Evolutionary conservation across 64 coral and sea anemone species (phyloP), one percentile per base, ranked within the genome.

Genomic region (Porites lutea): DNA sequence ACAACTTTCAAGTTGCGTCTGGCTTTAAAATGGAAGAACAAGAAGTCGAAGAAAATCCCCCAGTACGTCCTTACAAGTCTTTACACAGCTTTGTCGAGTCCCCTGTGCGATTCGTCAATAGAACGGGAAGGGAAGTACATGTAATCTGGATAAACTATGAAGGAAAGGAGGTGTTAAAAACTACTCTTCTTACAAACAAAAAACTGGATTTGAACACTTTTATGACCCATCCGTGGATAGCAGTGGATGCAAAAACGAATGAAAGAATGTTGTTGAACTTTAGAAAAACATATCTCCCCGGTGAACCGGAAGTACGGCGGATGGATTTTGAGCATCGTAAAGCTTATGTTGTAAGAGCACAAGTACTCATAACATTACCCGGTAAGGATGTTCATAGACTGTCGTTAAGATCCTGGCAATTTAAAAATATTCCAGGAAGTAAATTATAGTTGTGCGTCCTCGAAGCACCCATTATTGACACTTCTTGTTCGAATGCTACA

Each of bases 201-300:
- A 71, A 74, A 6, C 55, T 87, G 18, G 65, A 75, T 58, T 20
- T 91, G 2, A 91, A 97, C 79, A 97, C 95, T 4, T 97, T 74
- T 67, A 92, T 97, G 23, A 91, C 95, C 8, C 95, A 97, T 71
- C 95, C 95, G 19, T 97, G 95, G 95, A 93, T 90, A 65, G 95
- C 95, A 51, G 77, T 81, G 11, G 95, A 97, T 57, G 48, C 87
- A 51, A 20, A 94, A 65, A 97, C 87, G 62, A 94, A 74, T 62
- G 88, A 94, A 59, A 88, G 83, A 82, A 66, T 97, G 63, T 72
- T 97, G 54, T 78, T 97, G 67, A 97, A 97, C 91, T 97, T 97
- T 65, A 90, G 48, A 0, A 69, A 91, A 37, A 60, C 81, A 16
- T 97, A 71, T 75, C 90, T 94, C 83, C 95, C 95, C 10, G 57